Base-by-base conservation (phyloP, 2,888 invertebrate species). In the Junonia oenone region DNA sequence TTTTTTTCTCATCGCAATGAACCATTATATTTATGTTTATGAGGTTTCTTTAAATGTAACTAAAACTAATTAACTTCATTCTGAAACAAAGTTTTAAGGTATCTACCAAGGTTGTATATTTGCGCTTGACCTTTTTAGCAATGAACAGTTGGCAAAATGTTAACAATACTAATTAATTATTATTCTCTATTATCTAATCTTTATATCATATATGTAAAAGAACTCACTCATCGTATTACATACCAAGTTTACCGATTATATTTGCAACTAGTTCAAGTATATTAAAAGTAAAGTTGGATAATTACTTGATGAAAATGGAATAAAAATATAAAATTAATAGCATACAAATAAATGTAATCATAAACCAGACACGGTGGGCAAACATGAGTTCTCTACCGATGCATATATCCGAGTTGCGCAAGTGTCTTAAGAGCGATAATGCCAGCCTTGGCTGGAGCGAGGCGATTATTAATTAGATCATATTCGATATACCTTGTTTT, bases 401-500 rank as follows among this genome's bases (percentile, higher is more conserved):
- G 80, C 85, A 78, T 81, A 74, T 69, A 78, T 87, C 86, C 86
- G 75, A 67, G 35, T 81, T 83, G 73, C 76, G 66, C 66, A 78
- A 84, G 69, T 75, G 66, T 72, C 68, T 73, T 73, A 70, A 72
- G 63, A 64, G 68, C 71, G 72, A 72, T 75, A 73, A 75, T 62
- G 63, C 60, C 58, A 64, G 69, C 86, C 86, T 86, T 83, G 81
- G 60, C 62, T 61, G 51, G 71, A 70, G 69, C 81, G 82, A 84
- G 81, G 81, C 69, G 67, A 55, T 68, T 62, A 63, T 63, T 67
- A 70, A 70, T 75, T 63, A 64, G 67, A 62, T 56, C 58, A 59
- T 64, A 62, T 48, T 56, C 50, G 29, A 53, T 56, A 56, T 43
- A 43, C 19, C 27, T 45, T 17, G 38, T 45, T 54, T 33, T 49